Evolutionary conservation across 2,888 invertebrate genomes (phyloP).

Genomic region (Embidobia sp.): DNA sequence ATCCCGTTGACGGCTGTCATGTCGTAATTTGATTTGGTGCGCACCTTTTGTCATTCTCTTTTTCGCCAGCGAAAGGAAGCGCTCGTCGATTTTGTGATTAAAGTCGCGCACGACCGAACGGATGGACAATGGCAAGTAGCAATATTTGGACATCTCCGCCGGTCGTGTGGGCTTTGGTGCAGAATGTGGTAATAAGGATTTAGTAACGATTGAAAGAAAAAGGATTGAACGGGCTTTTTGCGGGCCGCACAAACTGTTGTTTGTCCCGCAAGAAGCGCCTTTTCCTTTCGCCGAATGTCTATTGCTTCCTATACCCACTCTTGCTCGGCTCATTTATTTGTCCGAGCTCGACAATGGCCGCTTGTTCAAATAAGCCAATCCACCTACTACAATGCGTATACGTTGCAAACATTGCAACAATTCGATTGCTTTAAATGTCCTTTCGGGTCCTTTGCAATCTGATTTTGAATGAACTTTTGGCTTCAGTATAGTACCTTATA

Average conservation of each 20-base stretch:
- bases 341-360: slow-evolving; percentile 37
- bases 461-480: not conserved
- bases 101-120: no score
- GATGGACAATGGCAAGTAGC: slow-evolving; percentile 44
- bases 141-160: slow-evolving; percentile 59
- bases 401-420: slow-evolving; percentile 34
- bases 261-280: slow-evolving; percentile 38
- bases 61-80: slow-evolving; percentile 15
- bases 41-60: no score
- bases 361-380: slow-evolving; percentile 50
- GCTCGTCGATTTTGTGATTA: slow-evolving; percentile 12
- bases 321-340: slow-evolving; percentile 50
- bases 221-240: slow-evolving; percentile 40
- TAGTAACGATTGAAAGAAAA: slow-evolving; percentile 49
- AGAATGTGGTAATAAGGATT: slow-evolving; percentile 42
- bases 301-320: slow-evolving; percentile 10
- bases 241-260: slow-evolving; percentile 25
- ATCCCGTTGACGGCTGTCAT: no score
- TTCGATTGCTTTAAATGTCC: slow-evolving; percentile 32
- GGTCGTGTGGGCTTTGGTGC: no score
- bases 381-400: slow-evolving; percentile 37
- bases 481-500: no score
- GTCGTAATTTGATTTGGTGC: slow-evolving; percentile 46
- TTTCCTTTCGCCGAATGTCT: slow-evolving; percentile 23
- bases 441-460: not conserved